A percentile compares a stretch with the other conserved stretches of the same genome.
Evolutionary conservation across 35 echinoderm and acorn worm species (phyloP).

Genomic region (Ptychodera flava): DNA sequence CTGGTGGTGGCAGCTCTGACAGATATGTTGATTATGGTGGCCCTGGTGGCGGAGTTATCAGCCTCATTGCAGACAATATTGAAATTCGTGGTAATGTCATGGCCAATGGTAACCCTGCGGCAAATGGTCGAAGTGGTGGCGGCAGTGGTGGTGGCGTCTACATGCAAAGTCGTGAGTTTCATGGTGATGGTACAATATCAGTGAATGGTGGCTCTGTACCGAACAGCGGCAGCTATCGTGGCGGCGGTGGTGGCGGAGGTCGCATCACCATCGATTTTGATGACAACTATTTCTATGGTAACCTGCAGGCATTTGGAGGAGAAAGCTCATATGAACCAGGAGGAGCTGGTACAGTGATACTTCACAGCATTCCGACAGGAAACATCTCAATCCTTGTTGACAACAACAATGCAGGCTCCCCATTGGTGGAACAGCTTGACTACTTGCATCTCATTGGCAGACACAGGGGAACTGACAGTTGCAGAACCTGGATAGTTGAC

Average conservation of each 20-base stretch:
- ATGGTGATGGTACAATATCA: constrained; percentile 49
- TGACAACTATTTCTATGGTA: constrained; percentile 45
- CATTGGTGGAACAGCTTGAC: constrained; percentile 6
- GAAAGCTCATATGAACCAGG: constrained; percentile 51
- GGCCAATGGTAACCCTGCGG: constrained; percentile 35
- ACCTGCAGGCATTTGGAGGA: constrained; percentile 26
- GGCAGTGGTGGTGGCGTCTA: constrained; percentile 70
- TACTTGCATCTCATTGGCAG: constrained; percentile 29
- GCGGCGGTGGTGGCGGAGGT: constrained; percentile 68
- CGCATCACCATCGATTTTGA: constrained; percentile 41
- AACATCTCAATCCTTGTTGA: constrained; percentile 36
- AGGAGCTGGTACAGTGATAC: constrained; percentile 67
- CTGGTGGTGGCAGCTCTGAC: constrained; percentile 37
- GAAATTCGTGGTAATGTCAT: constrained; percentile 52
- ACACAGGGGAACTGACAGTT: constrained; percentile 19
- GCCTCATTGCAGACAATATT: constrained; percentile 28
- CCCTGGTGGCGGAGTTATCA: constrained; percentile 64
- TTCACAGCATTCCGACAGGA: constrained; percentile 11
- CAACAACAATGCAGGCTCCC: constrained; percentile 28
- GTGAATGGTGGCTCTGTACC: constrained; percentile 31
- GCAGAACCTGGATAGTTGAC: constrained; percentile 63
- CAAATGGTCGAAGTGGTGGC: constrained; percentile 34
- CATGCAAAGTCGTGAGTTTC: constrained; percentile 16
- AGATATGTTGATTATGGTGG: not conserved
- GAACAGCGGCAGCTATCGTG: not conserved